These are phyloP conservation scores for Spilosoma lubricipeda DNA, from an alignment of 2,888 invertebrate species.

Conservation along the genomic window DNA sequence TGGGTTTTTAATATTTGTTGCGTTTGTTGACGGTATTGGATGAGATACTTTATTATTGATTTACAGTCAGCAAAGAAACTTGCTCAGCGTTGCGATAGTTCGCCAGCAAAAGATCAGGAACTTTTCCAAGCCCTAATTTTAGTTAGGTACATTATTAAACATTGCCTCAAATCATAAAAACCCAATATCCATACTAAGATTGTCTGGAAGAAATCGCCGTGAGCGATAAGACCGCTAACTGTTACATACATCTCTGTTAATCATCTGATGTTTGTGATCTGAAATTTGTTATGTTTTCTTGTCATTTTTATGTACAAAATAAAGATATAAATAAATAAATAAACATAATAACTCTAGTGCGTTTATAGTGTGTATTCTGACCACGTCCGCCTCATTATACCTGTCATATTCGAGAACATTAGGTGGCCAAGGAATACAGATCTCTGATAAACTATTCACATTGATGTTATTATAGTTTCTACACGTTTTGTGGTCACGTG, in stretches of 20 bases:
- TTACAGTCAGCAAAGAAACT: not conserved
- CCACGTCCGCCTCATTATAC: slow-evolving; percentile 46
- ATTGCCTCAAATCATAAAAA: too few relatives aligned
- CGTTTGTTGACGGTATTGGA: not conserved
- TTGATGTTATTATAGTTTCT: slow-evolving; percentile 7
- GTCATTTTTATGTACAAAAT: too few relatives aligned
- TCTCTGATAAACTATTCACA: slow-evolving; percentile 32
- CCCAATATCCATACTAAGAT: too few relatives aligned
- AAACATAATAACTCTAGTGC: not conserved
- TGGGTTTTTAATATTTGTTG: not conserved
- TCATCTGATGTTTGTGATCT: too few relatives aligned
- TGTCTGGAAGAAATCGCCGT: too few relatives aligned
- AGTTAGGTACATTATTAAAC: not conserved
- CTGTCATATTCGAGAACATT: slow-evolving; percentile 40
- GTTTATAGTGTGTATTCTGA: slow-evolving; percentile 40
- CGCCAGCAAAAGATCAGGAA: not conserved
- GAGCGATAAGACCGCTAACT: too few relatives aligned
- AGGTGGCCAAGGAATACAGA: slow-evolving; percentile 40
- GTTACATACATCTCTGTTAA: too few relatives aligned
- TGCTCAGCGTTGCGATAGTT: not conserved
- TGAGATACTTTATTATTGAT: not conserved
- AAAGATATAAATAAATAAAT: too few relatives aligned
- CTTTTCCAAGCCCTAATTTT: not conserved
- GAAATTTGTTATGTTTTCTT: too few relatives aligned
- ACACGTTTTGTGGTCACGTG: slow-evolving; percentile 2